Evolutionary conservation across 2,797 vertebrate species (phyloP).

Genomic region (Oreonectes daqikongensis): DNA sequence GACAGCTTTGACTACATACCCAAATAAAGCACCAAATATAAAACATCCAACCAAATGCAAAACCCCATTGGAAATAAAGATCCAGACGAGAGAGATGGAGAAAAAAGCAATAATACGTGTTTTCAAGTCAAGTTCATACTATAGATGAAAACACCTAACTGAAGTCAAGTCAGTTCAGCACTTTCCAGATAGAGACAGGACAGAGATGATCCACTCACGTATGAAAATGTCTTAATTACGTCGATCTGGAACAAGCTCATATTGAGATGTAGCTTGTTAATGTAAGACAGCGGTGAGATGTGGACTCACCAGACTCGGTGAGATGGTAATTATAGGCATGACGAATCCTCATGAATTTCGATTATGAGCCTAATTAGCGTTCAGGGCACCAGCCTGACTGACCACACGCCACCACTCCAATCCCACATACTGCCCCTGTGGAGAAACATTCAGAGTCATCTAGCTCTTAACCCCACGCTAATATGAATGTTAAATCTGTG

Average conservation of each 20-base stretch:
- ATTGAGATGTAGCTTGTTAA: slow-evolving; percentile 46
- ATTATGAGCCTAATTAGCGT: slow-evolving; percentile 48
- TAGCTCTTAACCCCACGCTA: not conserved
- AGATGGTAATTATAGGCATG: slow-evolving; percentile 51
- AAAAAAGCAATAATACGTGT: not conserved
- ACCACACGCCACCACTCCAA: not conserved
- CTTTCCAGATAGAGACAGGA: not conserved
- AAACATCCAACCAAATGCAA: slow-evolving; percentile 18
- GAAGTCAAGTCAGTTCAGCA: too few relatives aligned
- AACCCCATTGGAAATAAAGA: too few relatives aligned
- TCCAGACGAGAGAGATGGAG: slow-evolving; percentile 5
- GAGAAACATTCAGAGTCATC: slow-evolving; percentile 4
- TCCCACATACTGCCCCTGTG: slow-evolving; percentile 12
- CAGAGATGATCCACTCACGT: not conserved
- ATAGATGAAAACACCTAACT: not conserved
- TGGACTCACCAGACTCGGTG: slow-evolving; percentile 14
- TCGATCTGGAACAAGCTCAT: slow-evolving; percentile 25
- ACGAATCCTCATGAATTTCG: slow-evolving; percentile 47
- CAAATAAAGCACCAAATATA: not conserved
- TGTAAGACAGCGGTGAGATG: slow-evolving; percentile 18
- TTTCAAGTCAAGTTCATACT: not conserved
- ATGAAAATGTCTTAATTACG: slow-evolving; percentile 22
- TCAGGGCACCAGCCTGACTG: slow-evolving; percentile 45
- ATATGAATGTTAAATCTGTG: not conserved
- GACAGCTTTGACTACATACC: not conserved